These are phyloP conservation scores for Allophyes oxyacanthae DNA, from an alignment of 2,888 invertebrate species.

Conservation along the genomic window DNA sequence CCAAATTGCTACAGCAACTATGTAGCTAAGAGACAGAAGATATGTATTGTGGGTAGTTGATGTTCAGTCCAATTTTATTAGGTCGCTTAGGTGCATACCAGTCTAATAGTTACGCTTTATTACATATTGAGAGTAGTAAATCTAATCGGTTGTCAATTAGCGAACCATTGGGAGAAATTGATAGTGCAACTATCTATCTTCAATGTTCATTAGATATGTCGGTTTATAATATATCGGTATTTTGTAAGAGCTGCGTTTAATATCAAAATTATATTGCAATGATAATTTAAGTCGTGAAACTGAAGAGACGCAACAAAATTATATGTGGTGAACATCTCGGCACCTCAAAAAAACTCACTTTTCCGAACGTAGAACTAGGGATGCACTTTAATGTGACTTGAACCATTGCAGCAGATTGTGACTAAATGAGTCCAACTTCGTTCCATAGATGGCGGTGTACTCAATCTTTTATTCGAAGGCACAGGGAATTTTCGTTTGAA, in stretches of 20 bases:
- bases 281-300: slow-evolving; percentile 23
- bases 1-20: slow-evolving; percentile 25
- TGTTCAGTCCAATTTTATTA: slow-evolving; percentile 48
- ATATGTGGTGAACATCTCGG: slow-evolving; percentile 31
- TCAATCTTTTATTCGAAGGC: slow-evolving; percentile 45
- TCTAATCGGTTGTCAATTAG: slow-evolving; percentile 50
- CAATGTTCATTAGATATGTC: slow-evolving; percentile 41
- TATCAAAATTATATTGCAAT: slow-evolving; percentile 29
- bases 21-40: slow-evolving; percentile 23
- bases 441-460: slow-evolving; percentile 73
- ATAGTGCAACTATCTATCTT: slow-evolving; percentile 45
- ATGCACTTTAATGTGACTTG: slow-evolving; percentile 58
- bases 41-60: slow-evolving; percentile 43
- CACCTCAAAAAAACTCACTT: slow-evolving; percentile 45
- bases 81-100: slow-evolving; percentile 30
- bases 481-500: slow-evolving; percentile 38
- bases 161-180: slow-evolving; percentile 47
- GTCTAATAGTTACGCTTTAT: slow-evolving; percentile 23
- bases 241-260: slow-evolving; percentile 8
- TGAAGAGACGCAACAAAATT: slow-evolving; percentile 24
- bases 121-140: slow-evolving; percentile 42
- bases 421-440: slow-evolving; percentile 63
- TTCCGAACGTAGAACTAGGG: slow-evolving; percentile 48
- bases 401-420: slow-evolving; percentile 61
- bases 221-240: slow-evolving; percentile 33